Evolutionary conservation across 2,888 invertebrate species (phyloP).

Genomic region (Eristalis intricaria): DNA sequence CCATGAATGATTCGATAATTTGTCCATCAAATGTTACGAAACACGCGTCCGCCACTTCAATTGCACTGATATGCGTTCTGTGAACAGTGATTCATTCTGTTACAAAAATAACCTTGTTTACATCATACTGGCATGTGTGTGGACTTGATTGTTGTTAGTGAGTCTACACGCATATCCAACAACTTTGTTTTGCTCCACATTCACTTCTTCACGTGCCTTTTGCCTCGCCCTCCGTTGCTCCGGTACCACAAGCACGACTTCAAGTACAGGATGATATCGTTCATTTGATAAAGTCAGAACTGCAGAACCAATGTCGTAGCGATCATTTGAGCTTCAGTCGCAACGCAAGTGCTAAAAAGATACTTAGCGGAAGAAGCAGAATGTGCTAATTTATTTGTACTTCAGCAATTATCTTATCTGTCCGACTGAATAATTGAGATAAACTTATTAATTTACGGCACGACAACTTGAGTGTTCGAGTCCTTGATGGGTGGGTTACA

Average conservation of each 20-base stretch:
- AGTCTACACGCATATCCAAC: constrained; percentile 3
- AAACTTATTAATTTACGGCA: constrained; percentile 24
- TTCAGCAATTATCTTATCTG: constrained; percentile 39
- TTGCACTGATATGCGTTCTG: constrained; percentile 10
- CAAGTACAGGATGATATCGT: not conserved
- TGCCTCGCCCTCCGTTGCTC: not conserved
- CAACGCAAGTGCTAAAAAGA: not conserved
- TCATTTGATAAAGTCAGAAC: constrained; percentile 10
- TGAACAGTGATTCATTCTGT: constrained; percentile 12
- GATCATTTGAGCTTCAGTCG: not conserved
- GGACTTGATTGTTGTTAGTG: not conserved
- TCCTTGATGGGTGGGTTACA: constrained; percentile 15
- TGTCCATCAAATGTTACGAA: not conserved
- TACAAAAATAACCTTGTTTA: constrained; percentile 36
- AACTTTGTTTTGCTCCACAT: not conserved
- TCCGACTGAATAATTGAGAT: constrained; percentile 10
- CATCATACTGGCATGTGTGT: constrained; percentile 4
- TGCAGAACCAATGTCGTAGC: constrained; percentile 5
- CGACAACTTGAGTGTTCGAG: constrained; percentile 4
- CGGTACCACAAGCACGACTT: not conserved
- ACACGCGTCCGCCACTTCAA: constrained; percentile 5
- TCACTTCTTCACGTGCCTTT: not conserved
- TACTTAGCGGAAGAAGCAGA: not conserved
- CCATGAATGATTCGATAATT: not conserved
- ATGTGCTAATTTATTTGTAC: constrained; percentile 29